phyloP scores from a whole-genome alignment of 2,797 vertebrate genomes.

The Luscinia megarhynchos region DNA sequence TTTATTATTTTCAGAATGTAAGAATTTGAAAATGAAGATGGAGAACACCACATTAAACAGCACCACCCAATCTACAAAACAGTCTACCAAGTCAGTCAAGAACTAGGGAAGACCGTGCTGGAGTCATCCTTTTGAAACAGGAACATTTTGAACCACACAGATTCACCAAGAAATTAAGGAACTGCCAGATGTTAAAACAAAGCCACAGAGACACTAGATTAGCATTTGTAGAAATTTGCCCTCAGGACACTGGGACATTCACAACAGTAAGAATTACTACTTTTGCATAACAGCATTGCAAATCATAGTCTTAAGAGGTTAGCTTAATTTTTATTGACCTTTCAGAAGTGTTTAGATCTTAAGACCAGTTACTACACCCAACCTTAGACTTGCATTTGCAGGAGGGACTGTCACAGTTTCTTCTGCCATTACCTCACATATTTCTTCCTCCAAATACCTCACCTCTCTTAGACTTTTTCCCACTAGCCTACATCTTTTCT shows the following conservation, averaged over 20 bases:
- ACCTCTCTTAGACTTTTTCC: background rate
- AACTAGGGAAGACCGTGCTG: background rate
- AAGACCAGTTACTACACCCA: background rate
- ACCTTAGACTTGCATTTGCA: background rate
- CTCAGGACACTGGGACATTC: background rate
- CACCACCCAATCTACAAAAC: background rate
- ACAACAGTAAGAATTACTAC: background rate
- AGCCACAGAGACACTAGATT: background rate
- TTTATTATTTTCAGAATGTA: background rate
- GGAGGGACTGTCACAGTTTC: background rate
- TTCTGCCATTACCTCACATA: background rate
- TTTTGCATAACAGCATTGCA: background rate
- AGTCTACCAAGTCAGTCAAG: background rate
- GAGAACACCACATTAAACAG: background rate
- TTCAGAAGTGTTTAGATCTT: background rate
- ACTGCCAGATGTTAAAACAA: background rate
- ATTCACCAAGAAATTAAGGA: background rate
- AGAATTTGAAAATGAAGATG: background rate
- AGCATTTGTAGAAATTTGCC: background rate
- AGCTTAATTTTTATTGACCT: background rate
- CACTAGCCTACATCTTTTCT: background rate
- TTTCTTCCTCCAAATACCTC: background rate
- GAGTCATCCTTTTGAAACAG: background rate
- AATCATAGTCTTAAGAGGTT: background rate
- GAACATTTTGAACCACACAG: background rate